phyloP scores from a whole-genome alignment of 1,140 invertebrate species.

The Dendroctonus valens region DNA sequence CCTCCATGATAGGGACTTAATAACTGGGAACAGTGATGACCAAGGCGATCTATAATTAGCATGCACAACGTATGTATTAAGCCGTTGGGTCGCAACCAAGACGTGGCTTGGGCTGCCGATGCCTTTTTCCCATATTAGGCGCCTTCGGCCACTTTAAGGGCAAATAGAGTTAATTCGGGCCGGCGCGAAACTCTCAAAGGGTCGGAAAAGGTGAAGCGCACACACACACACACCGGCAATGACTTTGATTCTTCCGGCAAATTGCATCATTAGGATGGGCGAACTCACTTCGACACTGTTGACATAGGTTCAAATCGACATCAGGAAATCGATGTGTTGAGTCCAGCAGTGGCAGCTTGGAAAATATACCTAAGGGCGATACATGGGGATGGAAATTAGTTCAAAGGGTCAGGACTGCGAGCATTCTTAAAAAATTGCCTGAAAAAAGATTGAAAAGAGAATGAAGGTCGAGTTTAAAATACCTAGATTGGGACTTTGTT shows the following conservation, averaged over 20 bases:
- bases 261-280: constrained; percentile 27
- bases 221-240: constrained; percentile 7
- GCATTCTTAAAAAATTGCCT: too few species aligned
- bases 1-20: constrained; percentile 41
- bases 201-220: too few species aligned
- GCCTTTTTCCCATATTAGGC: too few species aligned
- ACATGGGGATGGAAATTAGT: too few species aligned
- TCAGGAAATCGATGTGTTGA: constrained; percentile 21
- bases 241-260: constrained; percentile 22
- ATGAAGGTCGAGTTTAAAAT: too few species aligned
- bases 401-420: too few species aligned
- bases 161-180: too few species aligned
- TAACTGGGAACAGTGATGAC: constrained; percentile 30
- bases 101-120: background rate
- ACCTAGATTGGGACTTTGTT: too few species aligned
- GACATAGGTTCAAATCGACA: constrained; percentile 18
- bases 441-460: too few species aligned
- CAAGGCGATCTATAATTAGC: constrained; percentile 18
- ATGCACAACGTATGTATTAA: constrained; percentile 6
- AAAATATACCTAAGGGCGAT: too few species aligned
- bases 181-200: too few species aligned
- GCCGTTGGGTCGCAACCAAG: background rate
- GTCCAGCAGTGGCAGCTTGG: constrained; percentile 6
- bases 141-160: too few species aligned
- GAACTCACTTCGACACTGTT: constrained; percentile 21